phyloP scores from a whole-genome alignment of 2,888 invertebrate genomes.

The Amphiduros pacificus region DNA sequence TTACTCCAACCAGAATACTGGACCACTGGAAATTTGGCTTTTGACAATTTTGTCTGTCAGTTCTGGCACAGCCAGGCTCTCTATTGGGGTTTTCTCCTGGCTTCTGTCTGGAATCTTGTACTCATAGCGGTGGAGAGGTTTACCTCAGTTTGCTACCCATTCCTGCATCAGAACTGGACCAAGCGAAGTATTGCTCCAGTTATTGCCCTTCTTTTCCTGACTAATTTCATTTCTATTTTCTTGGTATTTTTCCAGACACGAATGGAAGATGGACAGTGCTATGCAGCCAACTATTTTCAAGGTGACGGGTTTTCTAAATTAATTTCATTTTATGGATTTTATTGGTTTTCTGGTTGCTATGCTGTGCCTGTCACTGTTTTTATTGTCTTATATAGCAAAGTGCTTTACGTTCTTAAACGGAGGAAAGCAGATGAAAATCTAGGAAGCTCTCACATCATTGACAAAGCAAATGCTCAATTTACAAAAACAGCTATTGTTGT shows the following conservation, averaged over 20 bases:
- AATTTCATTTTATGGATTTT: background rate
- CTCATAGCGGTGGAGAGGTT: too few species aligned
- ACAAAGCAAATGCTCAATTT: background rate
- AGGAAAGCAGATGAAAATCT: background rate
- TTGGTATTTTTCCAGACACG: too few species aligned
- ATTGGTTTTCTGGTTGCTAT: background rate
- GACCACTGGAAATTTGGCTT: background rate
- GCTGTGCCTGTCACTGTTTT: slow-evolving; percentile 2
- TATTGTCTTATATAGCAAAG: background rate
- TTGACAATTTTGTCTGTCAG: slow-evolving; percentile 11
- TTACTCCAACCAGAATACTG: slow-evolving; percentile 2
- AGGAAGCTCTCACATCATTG: background rate
- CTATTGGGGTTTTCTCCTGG: too few species aligned
- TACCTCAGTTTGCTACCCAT: too few species aligned
- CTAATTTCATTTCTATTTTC: too few species aligned
- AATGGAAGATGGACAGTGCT: too few species aligned
- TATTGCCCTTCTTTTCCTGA: too few species aligned
- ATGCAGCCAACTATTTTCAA: too few species aligned
- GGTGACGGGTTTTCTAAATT: too few species aligned
- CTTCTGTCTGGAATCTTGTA: too few species aligned
- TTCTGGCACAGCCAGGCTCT: slow-evolving; percentile 17
- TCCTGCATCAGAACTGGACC: too few species aligned
- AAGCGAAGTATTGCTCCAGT: too few species aligned
- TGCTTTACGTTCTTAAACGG: background rate
- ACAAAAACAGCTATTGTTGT: background rate